Conservation (phyloP, 2,113 vertebrate genomes). For the Elgaria multicarinata region DNA sequence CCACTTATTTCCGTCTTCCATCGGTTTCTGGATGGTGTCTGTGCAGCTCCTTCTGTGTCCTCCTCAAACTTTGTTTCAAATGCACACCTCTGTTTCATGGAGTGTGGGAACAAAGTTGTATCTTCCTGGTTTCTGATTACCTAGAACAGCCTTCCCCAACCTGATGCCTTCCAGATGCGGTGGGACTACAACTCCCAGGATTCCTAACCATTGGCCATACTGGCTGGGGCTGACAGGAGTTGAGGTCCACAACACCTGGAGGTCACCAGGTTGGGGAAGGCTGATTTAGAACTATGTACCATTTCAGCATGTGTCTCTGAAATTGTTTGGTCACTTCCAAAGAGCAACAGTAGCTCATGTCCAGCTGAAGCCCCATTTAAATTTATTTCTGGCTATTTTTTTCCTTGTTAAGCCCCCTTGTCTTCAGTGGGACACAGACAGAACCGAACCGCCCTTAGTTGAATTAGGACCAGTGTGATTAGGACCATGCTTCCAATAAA, state of each 20-base stretch:
- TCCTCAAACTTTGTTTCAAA: neutral
- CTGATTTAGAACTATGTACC: neutral
- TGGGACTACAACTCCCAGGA: too few relatives aligned
- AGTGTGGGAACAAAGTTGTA: neutral
- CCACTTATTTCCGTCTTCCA: neutral
- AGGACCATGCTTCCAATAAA: neutral
- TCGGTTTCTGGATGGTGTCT: neutral
- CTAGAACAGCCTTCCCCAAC: neutral
- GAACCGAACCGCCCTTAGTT: neutral
- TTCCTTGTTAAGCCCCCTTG: neutral
- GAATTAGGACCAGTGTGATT: neutral
- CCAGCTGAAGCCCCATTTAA: neutral
- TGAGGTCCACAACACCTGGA: too few relatives aligned
- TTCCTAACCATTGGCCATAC: too few relatives aligned
- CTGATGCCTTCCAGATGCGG: too few relatives aligned
- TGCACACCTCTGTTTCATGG: neutral
- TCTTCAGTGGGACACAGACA: neutral
- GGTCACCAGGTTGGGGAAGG: neutral
- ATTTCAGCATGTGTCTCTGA: neutral
- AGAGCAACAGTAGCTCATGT: neutral
- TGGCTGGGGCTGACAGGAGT: too few relatives aligned
- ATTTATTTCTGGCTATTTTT: neutral
- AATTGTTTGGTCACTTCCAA: neutral
- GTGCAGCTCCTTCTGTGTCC: neutral
- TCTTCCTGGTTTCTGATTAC: neutral